Evolutionary conservation across 2,888 invertebrate species (phyloP), one percentile per base, ranked within the genome.

Genomic region (Ophion costatus): DNA sequence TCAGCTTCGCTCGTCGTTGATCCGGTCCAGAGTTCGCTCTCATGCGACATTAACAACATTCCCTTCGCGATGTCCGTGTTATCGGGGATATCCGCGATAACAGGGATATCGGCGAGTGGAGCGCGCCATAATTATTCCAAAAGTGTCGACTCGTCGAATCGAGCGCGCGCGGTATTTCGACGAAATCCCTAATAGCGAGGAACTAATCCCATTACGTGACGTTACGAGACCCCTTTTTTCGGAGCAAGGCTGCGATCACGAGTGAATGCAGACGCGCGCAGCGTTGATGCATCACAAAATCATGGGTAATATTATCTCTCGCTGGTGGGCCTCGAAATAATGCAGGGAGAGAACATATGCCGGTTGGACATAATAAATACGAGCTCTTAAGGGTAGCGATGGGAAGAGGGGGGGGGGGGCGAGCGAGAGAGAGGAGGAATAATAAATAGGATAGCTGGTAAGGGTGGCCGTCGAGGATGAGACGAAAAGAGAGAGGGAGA

Each of bases 221-320:
- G 70, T 81, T 84, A 76, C 64, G 29, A 38, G 70, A 61, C 71
- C 42, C 20, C 64, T 73, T 64, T 75, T 79, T 76, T 64, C 74
- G 59, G 22, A 56, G 29, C 67, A 7, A 51, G 51, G 63, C 83
- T 61, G 59, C 22, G 29, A 29, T 38, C 61, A 56, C 33, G 69
- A 82, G 51, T 20, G 75, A 67, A 51, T 38, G 73, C 57, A 67
- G 57, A 29, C 17, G 38, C 61, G 59, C 38, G 38, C 38, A 38
- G 75, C 77, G 82, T 84, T 64, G 63, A 84, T 88, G 86, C 90
- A 92, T 92, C 91, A 90, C 45, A 92, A 92, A 92, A 92, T 91
- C 90, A 90, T 90, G 89, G 67, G 91, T 90, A 91, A 91, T 89
- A 90, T 91, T 92, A 91, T 92, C 92, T 91, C 88, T 75, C 82